Evolutionary conservation across 1,140 invertebrate species (phyloP).

Genomic region (Platorchestia sp.): DNA sequence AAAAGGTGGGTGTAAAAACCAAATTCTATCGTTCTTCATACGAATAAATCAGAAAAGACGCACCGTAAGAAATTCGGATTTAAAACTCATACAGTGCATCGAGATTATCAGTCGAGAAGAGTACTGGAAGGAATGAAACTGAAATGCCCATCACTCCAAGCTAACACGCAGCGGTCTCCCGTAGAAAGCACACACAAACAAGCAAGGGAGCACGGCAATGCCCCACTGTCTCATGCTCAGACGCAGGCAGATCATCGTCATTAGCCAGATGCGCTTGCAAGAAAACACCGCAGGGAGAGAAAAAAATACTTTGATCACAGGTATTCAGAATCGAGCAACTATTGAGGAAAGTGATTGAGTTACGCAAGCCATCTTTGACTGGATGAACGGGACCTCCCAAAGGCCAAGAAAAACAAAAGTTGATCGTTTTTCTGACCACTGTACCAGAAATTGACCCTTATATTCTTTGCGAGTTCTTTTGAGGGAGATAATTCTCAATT

Average conservation of each 20-base stretch:
- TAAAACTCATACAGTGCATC: background rate
- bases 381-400: background rate
- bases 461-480: background rate
- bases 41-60: background rate
- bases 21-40: background rate
- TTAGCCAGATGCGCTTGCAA: background rate
- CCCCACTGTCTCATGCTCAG: background rate
- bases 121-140: background rate
- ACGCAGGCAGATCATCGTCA: background rate
- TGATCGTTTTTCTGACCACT: background rate
- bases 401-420: background rate
- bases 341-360: background rate
- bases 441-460: background rate
- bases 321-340: background rate
- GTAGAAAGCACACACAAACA: background rate
- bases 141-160: background rate
- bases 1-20: background rate
- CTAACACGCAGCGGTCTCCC: no score
- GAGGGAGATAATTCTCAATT: background rate
- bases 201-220: background rate
- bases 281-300: background rate
- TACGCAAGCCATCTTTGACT: background rate
- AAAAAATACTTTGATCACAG: background rate
- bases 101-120: background rate
- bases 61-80: background rate